These are phyloP conservation scores for Dorcus hopei DNA, from an alignment of 2,888 invertebrate genomes.

Conservation along the genomic window DNA sequence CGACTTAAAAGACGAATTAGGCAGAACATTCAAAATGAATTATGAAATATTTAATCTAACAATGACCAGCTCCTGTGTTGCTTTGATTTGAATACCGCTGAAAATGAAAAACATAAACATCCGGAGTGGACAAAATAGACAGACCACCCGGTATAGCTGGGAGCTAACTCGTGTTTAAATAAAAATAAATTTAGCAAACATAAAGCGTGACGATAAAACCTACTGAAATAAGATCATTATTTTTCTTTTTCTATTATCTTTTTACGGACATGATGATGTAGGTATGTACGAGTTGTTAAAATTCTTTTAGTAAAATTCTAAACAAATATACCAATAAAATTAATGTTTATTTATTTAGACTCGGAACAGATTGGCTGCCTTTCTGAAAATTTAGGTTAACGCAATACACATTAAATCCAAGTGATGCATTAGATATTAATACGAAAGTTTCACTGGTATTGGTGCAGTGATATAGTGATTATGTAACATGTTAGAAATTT, in stretches of 20 bases:
- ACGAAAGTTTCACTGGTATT: too few relatives aligned
- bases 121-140: constrained; percentile 18
- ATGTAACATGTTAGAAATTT: too few relatives aligned
- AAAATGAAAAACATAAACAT: constrained; percentile 17
- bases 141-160: constrained; percentile 16
- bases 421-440: too few relatives aligned
- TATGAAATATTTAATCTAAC: too few relatives aligned
- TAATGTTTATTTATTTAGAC: constrained; percentile 16
- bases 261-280: constrained; percentile 13
- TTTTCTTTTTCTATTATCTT: constrained; percentile 14
- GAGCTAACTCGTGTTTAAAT: constrained; percentile 5
- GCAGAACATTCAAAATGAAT: too few relatives aligned
- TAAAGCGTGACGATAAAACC: constrained; percentile 14
- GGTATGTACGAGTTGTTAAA: constrained; percentile 9
- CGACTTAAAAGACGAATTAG: too few relatives aligned
- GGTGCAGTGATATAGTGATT: too few relatives aligned
- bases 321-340: constrained; percentile 18
- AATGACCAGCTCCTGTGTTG: too few relatives aligned
- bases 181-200: constrained; percentile 19
- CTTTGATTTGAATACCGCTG: constrained; percentile 13
- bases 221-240: constrained; percentile 1
- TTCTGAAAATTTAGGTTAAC: constrained; percentile 18
- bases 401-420: constrained; percentile 5
- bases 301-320: constrained; percentile 18
- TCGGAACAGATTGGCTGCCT: constrained; percentile 14